phyloP scores from a whole-genome alignment of 2,888 invertebrate genomes.

The Ariolimax columbianus region DNA sequence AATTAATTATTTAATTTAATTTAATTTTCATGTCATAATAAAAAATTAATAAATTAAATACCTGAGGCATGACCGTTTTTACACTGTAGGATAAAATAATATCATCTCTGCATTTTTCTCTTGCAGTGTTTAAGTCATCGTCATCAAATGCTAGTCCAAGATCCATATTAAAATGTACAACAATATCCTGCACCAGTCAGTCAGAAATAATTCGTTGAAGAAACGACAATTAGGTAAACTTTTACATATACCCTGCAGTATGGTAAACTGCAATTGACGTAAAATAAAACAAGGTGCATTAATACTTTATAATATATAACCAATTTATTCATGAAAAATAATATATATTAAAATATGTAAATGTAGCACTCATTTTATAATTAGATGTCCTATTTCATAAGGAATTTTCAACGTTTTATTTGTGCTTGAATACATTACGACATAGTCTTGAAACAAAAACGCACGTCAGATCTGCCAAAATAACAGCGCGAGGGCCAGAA shows the following conservation, averaged over 20 bases:
- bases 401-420: too few species aligned
- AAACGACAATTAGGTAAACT: not conserved
- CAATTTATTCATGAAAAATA: not conserved
- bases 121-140: conserved; percentile 46
- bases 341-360: too few species aligned
- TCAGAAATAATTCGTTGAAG: not conserved
- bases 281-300: not conserved
- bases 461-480: not conserved
- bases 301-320: not conserved
- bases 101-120: conserved; percentile 29
- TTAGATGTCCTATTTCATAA: too few species aligned
- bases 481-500: too few species aligned
- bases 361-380: too few species aligned
- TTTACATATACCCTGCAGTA: not conserved
- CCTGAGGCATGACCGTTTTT: conserved; percentile 45
- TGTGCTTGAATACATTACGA: not conserved
- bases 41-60: not conserved
- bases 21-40: too few species aligned
- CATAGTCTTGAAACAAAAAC: conserved; percentile 5
- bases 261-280: conserved; percentile 1
- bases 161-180: conserved; percentile 32
- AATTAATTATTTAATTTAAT: not conserved
- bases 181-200: not conserved
- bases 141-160: conserved; percentile 54
- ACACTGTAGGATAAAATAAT: conserved; percentile 42